Evolutionary conservation across 2,888 invertebrate genomes (phyloP), one percentile per base, ranked within the genome.

Genomic region (Coelogynopora nodosa): DNA sequence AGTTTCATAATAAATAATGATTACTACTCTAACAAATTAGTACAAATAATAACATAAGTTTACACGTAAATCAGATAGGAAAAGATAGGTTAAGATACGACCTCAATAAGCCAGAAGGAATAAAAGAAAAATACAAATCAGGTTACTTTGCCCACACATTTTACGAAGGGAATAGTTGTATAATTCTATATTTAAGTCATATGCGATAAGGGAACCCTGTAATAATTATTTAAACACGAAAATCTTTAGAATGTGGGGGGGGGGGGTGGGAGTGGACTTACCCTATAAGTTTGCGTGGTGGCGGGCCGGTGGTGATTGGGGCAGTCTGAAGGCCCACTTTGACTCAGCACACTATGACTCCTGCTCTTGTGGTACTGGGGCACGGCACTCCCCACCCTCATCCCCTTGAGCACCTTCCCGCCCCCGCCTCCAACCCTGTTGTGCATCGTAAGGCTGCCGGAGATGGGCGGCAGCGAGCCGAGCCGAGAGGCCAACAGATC

Each of bases 281-380:
- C 74, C 23, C 74, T 74, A 26, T 13, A 74, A 13, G 74, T 74
- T 74, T 74, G 74, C 23, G 74, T n/a, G 74, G 74, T 74, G 23
- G 74, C 5, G 5, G 74, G 74, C 23, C 74, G 18, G 5, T 10
- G 74, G 5, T 26, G 18, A 26, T 74, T 74, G 10, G 74, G 23
- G 74, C 5, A 74, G 74, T 74, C 74, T 2, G 74, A 74, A 74
- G 74, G 74, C 5, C 74, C 74, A 26, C 74, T 74, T 23, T 74
- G 74, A 74, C 74, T 74, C 10, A 74, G 74, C 23, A 74, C 74
- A 74, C 74, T 74, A 5, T 74, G 74, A 74, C 74, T 74, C 27
- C 74, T 10, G 74, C 23, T 74, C 74, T 74, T 74, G 74, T 74
- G 74, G 74, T 74, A 74, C 27, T 74, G 74, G 2, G 74, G 74